Conservation (phyloP, 2,888 invertebrate species). For the Ophion ventricosus region DNA sequence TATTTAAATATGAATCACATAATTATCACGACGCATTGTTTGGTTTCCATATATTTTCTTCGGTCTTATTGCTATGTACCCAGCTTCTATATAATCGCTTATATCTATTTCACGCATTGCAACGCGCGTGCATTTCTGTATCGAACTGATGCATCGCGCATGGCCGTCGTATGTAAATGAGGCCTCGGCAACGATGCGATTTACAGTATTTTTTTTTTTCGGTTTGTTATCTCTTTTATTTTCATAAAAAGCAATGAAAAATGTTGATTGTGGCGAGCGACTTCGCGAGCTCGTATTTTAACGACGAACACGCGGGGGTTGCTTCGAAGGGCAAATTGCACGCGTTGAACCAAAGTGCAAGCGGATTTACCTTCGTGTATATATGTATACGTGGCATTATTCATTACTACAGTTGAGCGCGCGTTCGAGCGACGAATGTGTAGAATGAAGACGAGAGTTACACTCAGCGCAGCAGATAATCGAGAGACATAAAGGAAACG, state of each 20-base stretch:
- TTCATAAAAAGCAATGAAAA: constrained; percentile 29
- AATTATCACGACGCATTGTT: constrained; percentile 78
- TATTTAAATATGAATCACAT: constrained; percentile 78
- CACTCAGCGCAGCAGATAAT: constrained; percentile 53
- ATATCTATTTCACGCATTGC: constrained; percentile 78
- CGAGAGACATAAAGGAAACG: constrained; percentile 50
- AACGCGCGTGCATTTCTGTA: constrained; percentile 66
- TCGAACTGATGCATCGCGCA: constrained; percentile 31
- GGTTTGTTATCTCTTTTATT: constrained; percentile 16
- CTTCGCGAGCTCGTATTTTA: constrained; percentile 64
- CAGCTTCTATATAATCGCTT: constrained; percentile 70
- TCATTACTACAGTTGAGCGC: constrained; percentile 46
- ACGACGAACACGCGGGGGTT: constrained; percentile 48
- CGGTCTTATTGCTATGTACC: constrained; percentile 44
- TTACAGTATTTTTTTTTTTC: constrained; percentile 49
- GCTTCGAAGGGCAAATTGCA: constrained; percentile 61
- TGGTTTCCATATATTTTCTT: constrained; percentile 71
- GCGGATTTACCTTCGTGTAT: constrained; percentile 15
- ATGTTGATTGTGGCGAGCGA: constrained; percentile 35
- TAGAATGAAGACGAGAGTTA: constrained; percentile 57
- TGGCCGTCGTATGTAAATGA: constrained; percentile 69
- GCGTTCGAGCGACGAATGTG: constrained; percentile 57
- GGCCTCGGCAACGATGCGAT: constrained; percentile 40
- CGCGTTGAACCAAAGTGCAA: constrained; percentile 54
- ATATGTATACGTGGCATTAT: constrained; percentile 35